phyloP scores from a whole-genome alignment of 2,888 invertebrate species.

The Drosophila pegasa region DNA sequence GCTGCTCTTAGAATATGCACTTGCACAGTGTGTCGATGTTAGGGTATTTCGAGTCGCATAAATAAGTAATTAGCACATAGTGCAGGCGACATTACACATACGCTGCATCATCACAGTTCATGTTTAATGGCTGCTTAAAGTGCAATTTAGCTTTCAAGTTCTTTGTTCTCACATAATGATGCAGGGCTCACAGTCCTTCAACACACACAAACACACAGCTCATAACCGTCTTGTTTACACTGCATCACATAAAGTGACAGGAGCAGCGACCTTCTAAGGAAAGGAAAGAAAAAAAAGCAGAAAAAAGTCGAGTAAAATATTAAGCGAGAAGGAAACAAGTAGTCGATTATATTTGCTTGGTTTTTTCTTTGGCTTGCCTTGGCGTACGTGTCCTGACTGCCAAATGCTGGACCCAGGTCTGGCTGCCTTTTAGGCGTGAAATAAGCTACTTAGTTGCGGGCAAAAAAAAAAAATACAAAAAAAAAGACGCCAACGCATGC shows the following conservation, averaged over 20 bases:
- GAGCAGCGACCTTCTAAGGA: constrained; percentile 62
- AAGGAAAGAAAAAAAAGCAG: constrained; percentile 2
- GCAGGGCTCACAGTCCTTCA: constrained; percentile 29
- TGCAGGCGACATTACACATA: constrained; percentile 51
- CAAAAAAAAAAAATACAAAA: background rate
- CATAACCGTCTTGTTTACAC: constrained; percentile 56
- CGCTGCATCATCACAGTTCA: constrained; percentile 30
- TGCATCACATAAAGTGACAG: constrained; percentile 59
- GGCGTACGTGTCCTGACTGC: constrained; percentile 57
- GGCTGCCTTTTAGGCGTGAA: constrained; percentile 53
- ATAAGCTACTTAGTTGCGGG: constrained; percentile 58
- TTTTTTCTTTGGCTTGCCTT: constrained; percentile 26
- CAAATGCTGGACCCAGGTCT: constrained; percentile 16
- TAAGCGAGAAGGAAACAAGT: constrained; percentile 22
- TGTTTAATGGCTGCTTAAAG: constrained; percentile 74
- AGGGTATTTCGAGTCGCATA: constrained; percentile 56
- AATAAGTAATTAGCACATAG: constrained; percentile 77
- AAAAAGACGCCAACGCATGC: constrained; percentile 9
- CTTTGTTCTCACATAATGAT: constrained; percentile 70
- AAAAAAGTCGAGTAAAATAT: constrained; percentile 1
- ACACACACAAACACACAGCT: background rate
- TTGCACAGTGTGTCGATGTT: constrained; percentile 2
- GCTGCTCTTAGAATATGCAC: constrained; percentile 38
- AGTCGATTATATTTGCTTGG: constrained; percentile 56
- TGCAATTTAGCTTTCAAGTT: constrained; percentile 66